phyloP scores from a whole-genome alignment of 2,888 invertebrate genomes.

The Diachrysia chrysitis region DNA sequence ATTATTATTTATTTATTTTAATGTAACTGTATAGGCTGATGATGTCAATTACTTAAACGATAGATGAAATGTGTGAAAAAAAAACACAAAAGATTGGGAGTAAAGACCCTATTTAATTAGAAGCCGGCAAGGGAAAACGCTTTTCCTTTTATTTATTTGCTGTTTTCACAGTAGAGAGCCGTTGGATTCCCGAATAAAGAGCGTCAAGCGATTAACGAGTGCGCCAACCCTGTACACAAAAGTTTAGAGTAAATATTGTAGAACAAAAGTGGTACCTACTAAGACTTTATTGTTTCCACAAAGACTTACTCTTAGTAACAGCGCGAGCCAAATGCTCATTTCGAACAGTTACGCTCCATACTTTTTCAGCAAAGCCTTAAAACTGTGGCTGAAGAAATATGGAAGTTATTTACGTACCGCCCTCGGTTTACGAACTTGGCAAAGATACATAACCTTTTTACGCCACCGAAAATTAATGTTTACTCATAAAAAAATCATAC shows the following conservation, averaged over 20 bases:
- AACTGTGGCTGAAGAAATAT: slow-evolving; percentile 49
- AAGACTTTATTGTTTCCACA: slow-evolving; percentile 8
- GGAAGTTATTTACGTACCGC: slow-evolving; percentile 49
- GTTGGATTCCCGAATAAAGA: slow-evolving; percentile 2
- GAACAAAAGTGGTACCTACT: background rate
- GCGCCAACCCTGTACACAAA: slow-evolving; percentile 2
- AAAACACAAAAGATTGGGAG: too few species aligned
- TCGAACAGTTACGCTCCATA: slow-evolving; percentile 12
- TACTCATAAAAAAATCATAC: slow-evolving; percentile 42
- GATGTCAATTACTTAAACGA: too few species aligned
- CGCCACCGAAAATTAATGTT: slow-evolving; percentile 53
- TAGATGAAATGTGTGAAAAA: too few species aligned
- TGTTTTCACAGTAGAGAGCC: background rate
- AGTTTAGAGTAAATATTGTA: slow-evolving; percentile 5
- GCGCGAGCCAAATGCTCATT: slow-evolving; percentile 7
- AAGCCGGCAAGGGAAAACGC: background rate
- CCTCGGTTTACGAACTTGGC: slow-evolving; percentile 43
- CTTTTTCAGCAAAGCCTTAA: slow-evolving; percentile 35
- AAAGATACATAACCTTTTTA: slow-evolving; percentile 50
- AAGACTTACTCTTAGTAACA: slow-evolving; percentile 6
- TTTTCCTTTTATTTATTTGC: background rate
- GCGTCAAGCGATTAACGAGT: slow-evolving; percentile 3
- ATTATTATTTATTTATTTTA: too few species aligned
- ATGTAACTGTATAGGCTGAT: too few species aligned
- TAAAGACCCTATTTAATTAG: background rate